Evolutionary conservation across 2,888 invertebrate species (phyloP).

Genomic region (Andrena bucephala): DNA sequence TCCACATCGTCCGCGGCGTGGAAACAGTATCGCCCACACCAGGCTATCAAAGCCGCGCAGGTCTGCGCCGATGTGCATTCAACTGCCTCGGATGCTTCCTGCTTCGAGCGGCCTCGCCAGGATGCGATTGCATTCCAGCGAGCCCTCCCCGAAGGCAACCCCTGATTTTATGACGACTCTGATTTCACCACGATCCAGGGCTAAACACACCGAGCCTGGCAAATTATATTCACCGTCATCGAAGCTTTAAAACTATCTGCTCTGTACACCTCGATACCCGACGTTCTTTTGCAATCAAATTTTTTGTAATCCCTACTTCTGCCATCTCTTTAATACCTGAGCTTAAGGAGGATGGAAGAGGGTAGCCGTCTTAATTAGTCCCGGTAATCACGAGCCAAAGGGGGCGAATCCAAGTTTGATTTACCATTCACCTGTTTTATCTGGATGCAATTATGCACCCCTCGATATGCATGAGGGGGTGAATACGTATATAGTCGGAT

Average conservation of each 20-base stretch:
- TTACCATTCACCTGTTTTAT: conserved; percentile 82
- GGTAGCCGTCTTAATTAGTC: conserved; percentile 72
- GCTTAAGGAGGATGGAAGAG: conserved; percentile 6
- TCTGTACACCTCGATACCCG: neutral
- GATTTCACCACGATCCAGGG: neutral
- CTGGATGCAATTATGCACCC: conserved; percentile 83
- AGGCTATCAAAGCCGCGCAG: conserved; percentile 31
- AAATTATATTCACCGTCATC: conserved; percentile 3
- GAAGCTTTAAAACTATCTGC: neutral
- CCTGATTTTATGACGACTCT: conserved; percentile 38
- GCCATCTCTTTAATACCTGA: neutral
- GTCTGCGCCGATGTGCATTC: conserved; percentile 39
- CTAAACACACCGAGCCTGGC: neutral
- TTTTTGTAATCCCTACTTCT: neutral
- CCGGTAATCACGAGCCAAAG: conserved; percentile 71
- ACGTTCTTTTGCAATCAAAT: neutral
- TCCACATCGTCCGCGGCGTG: conserved; percentile 21
- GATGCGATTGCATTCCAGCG: conserved; percentile 49
- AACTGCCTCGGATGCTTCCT: conserved; percentile 42
- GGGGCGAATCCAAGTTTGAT: conserved; percentile 79
- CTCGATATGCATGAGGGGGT: conserved; percentile 66
- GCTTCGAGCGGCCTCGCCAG: conserved; percentile 20
- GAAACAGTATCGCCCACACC: conserved; percentile 44
- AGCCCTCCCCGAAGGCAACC: conserved; percentile 18
- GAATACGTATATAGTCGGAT: conserved; percentile 75